These are phyloP conservation scores for Iphiclides podalirius DNA, from an alignment of 2,888 invertebrate genomes.

Conservation along the genomic window DNA sequence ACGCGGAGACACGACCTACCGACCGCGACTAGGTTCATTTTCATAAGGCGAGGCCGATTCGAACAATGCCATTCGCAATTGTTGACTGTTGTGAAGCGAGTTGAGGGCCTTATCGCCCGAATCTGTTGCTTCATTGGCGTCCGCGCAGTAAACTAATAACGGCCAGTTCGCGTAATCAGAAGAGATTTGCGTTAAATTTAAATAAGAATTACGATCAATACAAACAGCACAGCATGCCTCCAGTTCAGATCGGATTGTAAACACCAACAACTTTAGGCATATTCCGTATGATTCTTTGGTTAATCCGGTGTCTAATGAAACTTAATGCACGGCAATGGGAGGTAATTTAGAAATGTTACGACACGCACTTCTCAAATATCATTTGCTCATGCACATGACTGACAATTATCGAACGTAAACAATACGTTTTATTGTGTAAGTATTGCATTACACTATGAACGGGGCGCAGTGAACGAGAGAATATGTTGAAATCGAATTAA, in stretches of 20 bases:
- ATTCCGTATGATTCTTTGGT: background rate
- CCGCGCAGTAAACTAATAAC: slow-evolving; percentile 15
- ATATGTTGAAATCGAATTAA: background rate
- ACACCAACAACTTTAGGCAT: background rate
- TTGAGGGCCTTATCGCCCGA: too few species aligned
- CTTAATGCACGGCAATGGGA: background rate
- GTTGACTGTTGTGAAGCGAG: too few species aligned
- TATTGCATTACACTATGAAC: background rate
- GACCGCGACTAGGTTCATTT: slow-evolving; percentile 37
- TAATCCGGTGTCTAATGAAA: background rate
- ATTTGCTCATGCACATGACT: background rate
- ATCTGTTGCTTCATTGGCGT: slow-evolving; percentile 16
- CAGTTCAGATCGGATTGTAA: slow-evolving; percentile 6
- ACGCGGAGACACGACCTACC: slow-evolving; percentile 35
- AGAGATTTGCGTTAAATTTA: slow-evolving; percentile 18
- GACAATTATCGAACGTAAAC: background rate
- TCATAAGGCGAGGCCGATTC: slow-evolving; percentile 42
- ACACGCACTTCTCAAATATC: background rate
- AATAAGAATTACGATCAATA: background rate
- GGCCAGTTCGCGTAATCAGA: slow-evolving; percentile 7
- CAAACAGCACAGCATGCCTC: too few species aligned
- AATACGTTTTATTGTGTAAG: background rate
- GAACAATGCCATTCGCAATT: slow-evolving; percentile 51
- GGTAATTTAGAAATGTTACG: background rate
- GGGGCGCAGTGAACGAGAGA: background rate